Evolutionary conservation across 2,113 vertebrate species (phyloP), one percentile per base, ranked within the genome.

Genomic region (Halichoeres trimaculatus): DNA sequence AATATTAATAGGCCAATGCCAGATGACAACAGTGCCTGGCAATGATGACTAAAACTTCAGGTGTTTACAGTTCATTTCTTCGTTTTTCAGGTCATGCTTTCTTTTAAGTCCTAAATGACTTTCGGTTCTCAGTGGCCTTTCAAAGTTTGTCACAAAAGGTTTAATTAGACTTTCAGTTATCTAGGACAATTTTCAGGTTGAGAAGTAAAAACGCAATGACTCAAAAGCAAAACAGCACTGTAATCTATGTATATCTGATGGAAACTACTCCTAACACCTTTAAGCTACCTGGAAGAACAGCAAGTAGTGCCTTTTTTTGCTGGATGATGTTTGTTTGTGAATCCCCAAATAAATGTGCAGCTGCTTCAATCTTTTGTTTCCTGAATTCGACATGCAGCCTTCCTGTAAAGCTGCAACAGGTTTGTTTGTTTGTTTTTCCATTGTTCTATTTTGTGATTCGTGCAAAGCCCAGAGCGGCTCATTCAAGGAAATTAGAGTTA

Each of bases 51-150:
- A n/a, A 72, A 66, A 38, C 19, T 67, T 65, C 30, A 59, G 51
- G 30, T 76, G 66, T 65, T 6, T 51, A 45, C 5, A 62, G n/a
- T 56, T 70, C 2, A 40, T 59, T 85, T 80, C 26, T 36, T 77
- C 10, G 8, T 75, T 10, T 54, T 53, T 81, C 34, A 35, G 11
- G 16, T 62, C 36, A 10, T 20, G 6, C 9, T 52, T 54, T 55
- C 38, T 50, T 10, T 3, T 47, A 30, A 24, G 20, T 3, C 7
- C 10, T 38, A 62, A 66, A 51, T 48, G 7, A 48, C 17, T 64
- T 17, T 8, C 24, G 53, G 22, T 13, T 70, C 12, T 40, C 56
- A 40, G 22, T 5, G 20, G 45, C 5, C 34, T 56, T 54, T 35
- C 55, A 17, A 53, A 51, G 14, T 34, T 53, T 34, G 53, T 51